Evolutionary conservation across 2,888 invertebrate species (phyloP).

Genomic region (Cheiracanthium punctorium): DNA sequence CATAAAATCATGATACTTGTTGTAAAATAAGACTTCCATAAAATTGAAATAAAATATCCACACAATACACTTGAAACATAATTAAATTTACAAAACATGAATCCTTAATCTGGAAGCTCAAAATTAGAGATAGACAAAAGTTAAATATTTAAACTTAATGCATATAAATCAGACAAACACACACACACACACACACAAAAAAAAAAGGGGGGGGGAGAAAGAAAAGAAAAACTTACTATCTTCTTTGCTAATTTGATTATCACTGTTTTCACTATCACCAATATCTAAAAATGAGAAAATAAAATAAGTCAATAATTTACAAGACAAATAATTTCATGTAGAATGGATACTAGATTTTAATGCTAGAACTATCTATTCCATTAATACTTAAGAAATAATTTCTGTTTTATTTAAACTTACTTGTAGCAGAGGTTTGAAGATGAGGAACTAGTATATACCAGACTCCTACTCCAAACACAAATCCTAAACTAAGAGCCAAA

Average conservation of each 20-base stretch:
- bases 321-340: too few relatives aligned
- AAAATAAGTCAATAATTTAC: too few relatives aligned
- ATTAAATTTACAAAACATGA: too few relatives aligned
- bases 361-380: too few relatives aligned
- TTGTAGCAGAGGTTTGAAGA: constrained; percentile 71
- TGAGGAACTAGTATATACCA: constrained; percentile 80
- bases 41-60: too few relatives aligned
- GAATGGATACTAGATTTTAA: too few relatives aligned
- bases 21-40: too few relatives aligned
- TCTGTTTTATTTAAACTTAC: constrained; percentile 20
- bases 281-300: constrained; percentile 34
- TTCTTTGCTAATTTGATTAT: constrained; percentile 50
- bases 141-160: too few relatives aligned
- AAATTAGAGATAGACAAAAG: too few relatives aligned
- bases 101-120: too few relatives aligned
- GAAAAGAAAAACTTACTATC: constrained; percentile 45
- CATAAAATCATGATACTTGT: too few relatives aligned
- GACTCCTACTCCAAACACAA: constrained; percentile 84
- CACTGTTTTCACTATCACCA: constrained; percentile 61
- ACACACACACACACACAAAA: neutral
- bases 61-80: too few relatives aligned
- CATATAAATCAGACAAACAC: neutral
- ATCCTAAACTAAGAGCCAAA: constrained; percentile 82
- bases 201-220: neutral
- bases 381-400: neutral